Evolutionary conservation across 2,113 vertebrate genomes (phyloP), one percentile per base, ranked within the genome.

Genomic region (Ornithorhynchus anatinus): DNA sequence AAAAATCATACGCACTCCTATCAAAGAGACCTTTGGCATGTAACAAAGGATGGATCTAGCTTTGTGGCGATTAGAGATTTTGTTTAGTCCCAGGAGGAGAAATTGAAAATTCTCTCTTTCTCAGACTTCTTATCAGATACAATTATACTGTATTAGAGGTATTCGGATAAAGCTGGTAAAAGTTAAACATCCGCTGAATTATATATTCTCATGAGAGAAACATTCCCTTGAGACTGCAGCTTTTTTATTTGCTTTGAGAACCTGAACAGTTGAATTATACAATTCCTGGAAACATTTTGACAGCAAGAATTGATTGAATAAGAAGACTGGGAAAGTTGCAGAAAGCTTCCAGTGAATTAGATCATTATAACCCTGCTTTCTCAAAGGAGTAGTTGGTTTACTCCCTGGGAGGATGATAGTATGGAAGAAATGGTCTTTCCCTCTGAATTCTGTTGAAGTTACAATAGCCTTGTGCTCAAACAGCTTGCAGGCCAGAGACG

Each of bases 261-360:
- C 14, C 29, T 61, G 5, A 13, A 1, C 7, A 58, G 22, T 47
- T 60, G 39, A 38, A 32, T 11, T 32, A 14, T 17, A 60, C 59
- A 75, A 57, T 44, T 86, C 69, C 62, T 75, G 72, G 82, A 85
- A 89, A 45, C 13, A 40, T 72, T 59, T 35, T 63, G 47, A 51
- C 38, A 79, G 13, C 13, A 32, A 15, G 42, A 67, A 60, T 32
- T 73, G 19, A 39, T 81, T 61, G 32, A 62, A 47, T 60, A 71
- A 32, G 71, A 64, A 67, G 63, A 20, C 23, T 50, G 57, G 10
- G 29, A 10, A 43, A 61, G 69, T 39, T 64, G 39, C 50, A 25
- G 16, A 45, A 10, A 64, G 40, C 50, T 66, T 71, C 10, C 2
- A 2, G 53, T 11, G 44, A 71, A 16, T 36, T 54, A 66, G 58